Evolutionary conservation across 1,140 invertebrate genomes (phyloP).

Genomic region (Apis laboriosa): DNA sequence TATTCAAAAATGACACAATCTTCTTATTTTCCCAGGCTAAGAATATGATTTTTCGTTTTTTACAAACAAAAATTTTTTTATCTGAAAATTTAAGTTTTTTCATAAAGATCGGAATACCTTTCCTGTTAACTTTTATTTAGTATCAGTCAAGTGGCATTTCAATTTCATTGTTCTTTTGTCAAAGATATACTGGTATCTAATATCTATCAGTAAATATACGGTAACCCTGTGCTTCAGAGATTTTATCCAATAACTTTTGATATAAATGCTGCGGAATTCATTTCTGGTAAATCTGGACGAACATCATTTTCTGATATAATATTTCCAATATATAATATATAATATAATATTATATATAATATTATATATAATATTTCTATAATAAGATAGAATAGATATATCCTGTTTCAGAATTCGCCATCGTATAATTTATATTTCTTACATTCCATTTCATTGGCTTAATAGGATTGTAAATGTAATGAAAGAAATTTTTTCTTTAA

Average conservation of each 20-base stretch:
- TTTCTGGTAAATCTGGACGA: constrained; percentile 33
- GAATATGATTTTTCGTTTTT: constrained; percentile 42
- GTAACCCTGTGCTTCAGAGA: constrained; percentile 26
- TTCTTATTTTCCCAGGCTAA: constrained; percentile 52
- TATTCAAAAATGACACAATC: constrained; percentile 30
- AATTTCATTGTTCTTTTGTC: constrained; percentile 55
- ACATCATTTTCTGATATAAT: constrained; percentile 47
- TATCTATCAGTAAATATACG: constrained; percentile 41
- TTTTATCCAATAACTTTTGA: constrained; percentile 10
- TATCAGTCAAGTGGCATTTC: constrained; percentile 53
- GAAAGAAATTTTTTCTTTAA: constrained; percentile 32
- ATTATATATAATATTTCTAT: constrained; percentile 36
- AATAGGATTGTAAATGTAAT: constrained; percentile 32
- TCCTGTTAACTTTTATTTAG: constrained; percentile 53
- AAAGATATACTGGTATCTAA: constrained; percentile 52
- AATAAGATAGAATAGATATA: constrained; percentile 48
- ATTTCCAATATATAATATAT: no score
- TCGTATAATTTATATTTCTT: constrained; percentile 51
- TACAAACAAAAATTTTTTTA: constrained; percentile 29
- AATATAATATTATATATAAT: no score
- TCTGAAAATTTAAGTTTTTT: constrained; percentile 34
- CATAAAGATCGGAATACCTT: constrained; percentile 39
- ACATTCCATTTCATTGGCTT: constrained; percentile 57
- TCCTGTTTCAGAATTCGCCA: constrained; percentile 48
- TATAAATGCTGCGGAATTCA: constrained; percentile 30